Conservation (phyloP, 2,797 vertebrate species). For the Sebastes hopkinsi region DNA sequence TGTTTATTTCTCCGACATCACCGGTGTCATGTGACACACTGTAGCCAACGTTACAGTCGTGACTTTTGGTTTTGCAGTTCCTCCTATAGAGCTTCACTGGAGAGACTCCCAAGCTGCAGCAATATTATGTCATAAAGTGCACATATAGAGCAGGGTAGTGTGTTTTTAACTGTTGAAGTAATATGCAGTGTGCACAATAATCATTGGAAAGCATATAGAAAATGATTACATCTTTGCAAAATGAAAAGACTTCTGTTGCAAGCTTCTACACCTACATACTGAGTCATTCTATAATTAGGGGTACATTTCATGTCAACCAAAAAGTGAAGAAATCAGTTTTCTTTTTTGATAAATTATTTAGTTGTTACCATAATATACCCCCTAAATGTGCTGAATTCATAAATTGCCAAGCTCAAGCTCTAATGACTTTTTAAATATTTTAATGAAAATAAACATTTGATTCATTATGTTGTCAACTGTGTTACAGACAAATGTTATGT, state of each 20-base stretch:
- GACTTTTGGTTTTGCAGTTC: conserved; percentile 33
- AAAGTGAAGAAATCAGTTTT: no score
- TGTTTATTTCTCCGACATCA: background rate
- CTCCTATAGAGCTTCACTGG: background rate
- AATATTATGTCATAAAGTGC: background rate
- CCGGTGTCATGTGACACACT: conserved; percentile 63
- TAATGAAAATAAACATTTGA: no score
- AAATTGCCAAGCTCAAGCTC: no score
- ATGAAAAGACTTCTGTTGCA: background rate
- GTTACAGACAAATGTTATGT: no score
- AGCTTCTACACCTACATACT: background rate
- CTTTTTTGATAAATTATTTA: no score
- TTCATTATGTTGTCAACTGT: no score
- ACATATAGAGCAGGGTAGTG: background rate
- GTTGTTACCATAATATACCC: no score
- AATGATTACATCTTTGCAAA: background rate
- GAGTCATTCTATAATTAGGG: no score
- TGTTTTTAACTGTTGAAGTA: background rate
- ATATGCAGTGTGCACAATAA: background rate
- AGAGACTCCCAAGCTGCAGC: background rate
- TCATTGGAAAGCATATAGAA: background rate
- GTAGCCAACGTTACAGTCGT: background rate
- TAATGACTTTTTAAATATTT: no score
- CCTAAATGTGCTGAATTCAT: no score
- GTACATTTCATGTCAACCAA: no score